These are phyloP conservation scores for Drosophila miranda DNA, from an alignment of 1,140 invertebrate species.

Conservation along the genomic window DNA sequence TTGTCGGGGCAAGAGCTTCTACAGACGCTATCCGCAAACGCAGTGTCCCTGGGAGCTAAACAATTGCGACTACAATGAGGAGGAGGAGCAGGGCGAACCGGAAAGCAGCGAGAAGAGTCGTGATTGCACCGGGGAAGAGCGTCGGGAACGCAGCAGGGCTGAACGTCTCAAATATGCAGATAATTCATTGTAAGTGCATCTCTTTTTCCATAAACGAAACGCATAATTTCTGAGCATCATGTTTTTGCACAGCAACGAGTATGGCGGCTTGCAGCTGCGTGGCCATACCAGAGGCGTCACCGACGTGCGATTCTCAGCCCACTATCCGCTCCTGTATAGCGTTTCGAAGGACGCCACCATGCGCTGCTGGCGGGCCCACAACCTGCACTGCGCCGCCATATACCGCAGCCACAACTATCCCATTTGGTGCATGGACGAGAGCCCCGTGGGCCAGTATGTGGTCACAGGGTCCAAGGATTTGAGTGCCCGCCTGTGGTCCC, in stretches of 20 bases:
- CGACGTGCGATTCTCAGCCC: slow-evolving; percentile 86
- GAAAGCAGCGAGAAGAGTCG: slow-evolving; percentile 18
- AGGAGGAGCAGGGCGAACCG: slow-evolving; percentile 47
- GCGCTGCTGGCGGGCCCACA: slow-evolving; percentile 87
- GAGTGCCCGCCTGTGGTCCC: slow-evolving; percentile 93
- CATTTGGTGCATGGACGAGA: slow-evolving; percentile 93
- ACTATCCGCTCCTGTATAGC: slow-evolving; percentile 86
- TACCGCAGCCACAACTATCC: slow-evolving; percentile 93
- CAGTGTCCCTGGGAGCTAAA: slow-evolving; percentile 75
- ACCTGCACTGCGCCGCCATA: slow-evolving; percentile 87
- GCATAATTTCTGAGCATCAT: neutral
- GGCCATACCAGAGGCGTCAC: slow-evolving; percentile 90
- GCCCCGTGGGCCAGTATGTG: slow-evolving; percentile 88
- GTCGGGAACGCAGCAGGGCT: slow-evolving; percentile 36
- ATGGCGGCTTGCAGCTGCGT: slow-evolving; percentile 85
- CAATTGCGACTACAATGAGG: slow-evolving; percentile 50
- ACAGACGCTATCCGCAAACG: slow-evolving; percentile 47
- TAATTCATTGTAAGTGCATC: slow-evolving; percentile 69
- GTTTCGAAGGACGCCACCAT: slow-evolving; percentile 91
- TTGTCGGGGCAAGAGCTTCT: slow-evolving; percentile 68
- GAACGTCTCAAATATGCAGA: slow-evolving; percentile 59
- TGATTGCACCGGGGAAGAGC: slow-evolving; percentile 37
- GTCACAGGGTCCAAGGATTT: slow-evolving; percentile 92
- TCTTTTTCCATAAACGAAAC: neutral
- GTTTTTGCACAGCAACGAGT: slow-evolving; percentile 75